Base-by-base conservation (phyloP, 2,797 vertebrate genomes). In the Streptopelia turtur region DNA sequence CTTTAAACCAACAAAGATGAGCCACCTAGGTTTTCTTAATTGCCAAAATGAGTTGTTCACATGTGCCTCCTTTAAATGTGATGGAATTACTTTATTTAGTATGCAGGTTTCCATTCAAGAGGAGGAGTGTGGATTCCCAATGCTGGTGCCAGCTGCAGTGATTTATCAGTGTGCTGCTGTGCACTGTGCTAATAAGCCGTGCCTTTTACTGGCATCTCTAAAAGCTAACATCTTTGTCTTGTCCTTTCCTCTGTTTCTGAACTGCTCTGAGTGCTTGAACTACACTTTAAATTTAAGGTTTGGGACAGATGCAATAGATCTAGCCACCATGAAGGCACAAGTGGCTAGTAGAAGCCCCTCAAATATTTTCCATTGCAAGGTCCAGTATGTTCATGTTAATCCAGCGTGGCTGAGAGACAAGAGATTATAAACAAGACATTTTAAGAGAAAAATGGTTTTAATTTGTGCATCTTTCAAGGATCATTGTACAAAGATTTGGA, bases 11-110 rank as follows among this genome's bases (percentile, higher is more conserved):
- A 85, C 82, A 92, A 87, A 91, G 56, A 71, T 13, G 64, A 91
- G 82, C 79, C 95, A 91, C 79, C 76, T 94, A 91, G 84, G 75
- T 94, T 91, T 92, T 87, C 87, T 77, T 94, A 96, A 96, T 94
- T 95, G 69, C 65, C 1, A 5, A 23, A 93, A 93, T 75, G 53
- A 91, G 88, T 69, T 91, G 35, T 78, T 94, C 91, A 65, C 72
- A 61, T 85, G 81, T 94, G 83, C 57, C 80, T 83, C 77, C 59
- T 78, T 90, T 83, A 83, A 55, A 65, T 68, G 69, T 2, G 7
- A 76, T 86, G 41, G 21, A 83, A 86, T 95, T 55, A 71, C 50
- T 87, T 88, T 65, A 74, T 68, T 94, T 90, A 93, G 83, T 80
- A 45, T 64, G 47, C 56, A 71, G 5, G 18, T 75, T 95, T 91